These are phyloP conservation scores for Eristalinus sepulchralis DNA, from an alignment of 2,888 invertebrate species.

Conservation along the genomic window DNA sequence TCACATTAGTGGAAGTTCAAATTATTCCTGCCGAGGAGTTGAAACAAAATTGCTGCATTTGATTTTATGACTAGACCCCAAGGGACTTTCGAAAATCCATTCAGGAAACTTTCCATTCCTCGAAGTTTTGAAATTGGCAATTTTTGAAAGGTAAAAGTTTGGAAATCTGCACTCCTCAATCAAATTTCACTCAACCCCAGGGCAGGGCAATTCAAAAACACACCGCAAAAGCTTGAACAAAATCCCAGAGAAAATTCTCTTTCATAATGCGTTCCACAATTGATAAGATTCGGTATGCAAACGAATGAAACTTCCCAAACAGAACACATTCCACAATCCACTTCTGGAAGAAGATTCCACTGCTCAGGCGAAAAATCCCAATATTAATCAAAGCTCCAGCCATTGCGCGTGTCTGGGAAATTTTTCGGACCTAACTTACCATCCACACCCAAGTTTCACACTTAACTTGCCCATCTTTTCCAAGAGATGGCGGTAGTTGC, in stretches of 20 bases:
- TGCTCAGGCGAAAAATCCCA: slow-evolving; percentile 20
- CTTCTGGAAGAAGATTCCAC: neutral
- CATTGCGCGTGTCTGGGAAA: slow-evolving; percentile 20
- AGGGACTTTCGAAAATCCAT: neutral
- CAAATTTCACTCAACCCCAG: neutral
- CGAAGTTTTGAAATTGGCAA: neutral
- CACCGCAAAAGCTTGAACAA: neutral
- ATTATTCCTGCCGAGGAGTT: no score
- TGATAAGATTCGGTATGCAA: neutral
- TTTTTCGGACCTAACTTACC: neutral
- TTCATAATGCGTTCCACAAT: neutral
- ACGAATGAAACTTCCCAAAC: neutral
- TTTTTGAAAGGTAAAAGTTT: neutral
- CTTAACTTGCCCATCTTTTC: neutral
- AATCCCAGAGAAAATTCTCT: neutral
- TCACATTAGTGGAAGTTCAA: no score
- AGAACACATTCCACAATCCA: slow-evolving; percentile 1
- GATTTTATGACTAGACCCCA: no score
- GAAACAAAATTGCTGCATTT: no score
- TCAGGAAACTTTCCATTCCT: neutral
- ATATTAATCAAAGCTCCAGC: slow-evolving; percentile 35
- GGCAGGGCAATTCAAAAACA: neutral
- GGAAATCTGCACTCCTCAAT: neutral
- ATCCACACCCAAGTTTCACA: neutral
- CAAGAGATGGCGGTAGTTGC: slow-evolving; percentile 35